Percentiles rank a stretch among this genome's conserved stretches.
These are phyloP conservation scores for Lepidostoma basale DNA, from an alignment of 1,140 invertebrate genomes.

Conservation along the genomic window DNA sequence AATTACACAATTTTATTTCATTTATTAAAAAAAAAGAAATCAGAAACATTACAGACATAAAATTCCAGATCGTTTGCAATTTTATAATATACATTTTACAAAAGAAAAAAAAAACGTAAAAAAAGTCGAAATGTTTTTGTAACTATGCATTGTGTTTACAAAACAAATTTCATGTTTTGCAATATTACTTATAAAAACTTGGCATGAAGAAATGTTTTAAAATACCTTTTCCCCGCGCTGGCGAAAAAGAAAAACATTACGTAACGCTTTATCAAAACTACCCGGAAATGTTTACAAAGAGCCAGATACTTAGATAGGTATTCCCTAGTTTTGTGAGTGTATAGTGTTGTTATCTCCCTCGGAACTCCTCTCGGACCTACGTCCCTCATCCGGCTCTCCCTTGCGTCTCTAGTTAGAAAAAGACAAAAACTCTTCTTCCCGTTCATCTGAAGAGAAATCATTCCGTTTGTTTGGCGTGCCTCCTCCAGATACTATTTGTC, in stretches of 20 bases:
- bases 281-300: slow-evolving; percentile 45
- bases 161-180: too few relatives aligned
- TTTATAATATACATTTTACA: too few relatives aligned
- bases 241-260: slow-evolving; percentile 32
- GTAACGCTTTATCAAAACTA: slow-evolving; percentile 36
- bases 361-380: slow-evolving; percentile 1
- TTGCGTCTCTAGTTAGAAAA: slow-evolving; percentile 11
- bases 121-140: too few relatives aligned
- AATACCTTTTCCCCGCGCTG: slow-evolving; percentile 1
- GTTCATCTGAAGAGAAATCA: slow-evolving; percentile 33
- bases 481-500: slow-evolving; percentile 47
- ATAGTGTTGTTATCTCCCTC: slow-evolving; percentile 28
- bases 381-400: background rate
- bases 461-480: slow-evolving; percentile 46
- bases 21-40: too few relatives aligned
- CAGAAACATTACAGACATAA: too few relatives aligned
- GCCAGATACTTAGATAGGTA: slow-evolving; percentile 33
- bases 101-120: too few relatives aligned
- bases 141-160: too few relatives aligned
- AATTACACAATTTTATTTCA: too few relatives aligned
- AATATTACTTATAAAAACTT: too few relatives aligned
- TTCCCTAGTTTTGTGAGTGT: slow-evolving; percentile 41
- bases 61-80: too few relatives aligned
- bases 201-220: slow-evolving; percentile 11
- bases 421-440: slow-evolving; percentile 11